Conservation (phyloP, 2,888 invertebrate genomes). For the Patella caerulea region DNA sequence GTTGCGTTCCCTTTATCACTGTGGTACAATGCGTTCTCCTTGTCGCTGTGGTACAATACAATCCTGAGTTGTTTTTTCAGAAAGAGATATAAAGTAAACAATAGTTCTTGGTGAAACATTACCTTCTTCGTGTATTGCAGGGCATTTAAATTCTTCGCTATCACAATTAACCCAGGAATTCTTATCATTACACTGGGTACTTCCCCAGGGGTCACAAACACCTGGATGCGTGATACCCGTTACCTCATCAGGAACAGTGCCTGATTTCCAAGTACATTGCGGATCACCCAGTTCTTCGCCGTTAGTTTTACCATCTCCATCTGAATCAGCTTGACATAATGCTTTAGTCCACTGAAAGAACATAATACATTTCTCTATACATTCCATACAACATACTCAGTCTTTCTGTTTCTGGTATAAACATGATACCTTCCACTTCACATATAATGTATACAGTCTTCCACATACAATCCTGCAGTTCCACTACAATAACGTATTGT, state of each 20-base stretch:
- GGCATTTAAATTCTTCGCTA: slow-evolving; percentile 22
- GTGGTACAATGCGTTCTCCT: too few species aligned
- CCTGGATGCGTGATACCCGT: slow-evolving; percentile 5
- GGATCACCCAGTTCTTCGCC: background rate
- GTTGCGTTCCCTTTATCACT: too few species aligned
- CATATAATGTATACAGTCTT: too few species aligned
- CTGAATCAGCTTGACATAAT: background rate
- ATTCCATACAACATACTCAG: too few species aligned
- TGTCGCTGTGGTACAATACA: too few species aligned
- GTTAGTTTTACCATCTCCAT: background rate
- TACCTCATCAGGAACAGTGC: background rate
- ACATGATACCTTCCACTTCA: too few species aligned
- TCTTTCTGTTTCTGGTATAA: too few species aligned
- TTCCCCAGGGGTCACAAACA: slow-evolving; percentile 30
- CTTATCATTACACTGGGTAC: slow-evolving; percentile 5
- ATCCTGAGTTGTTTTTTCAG: too few species aligned
- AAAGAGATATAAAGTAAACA: too few species aligned
- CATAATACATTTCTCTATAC: too few species aligned
- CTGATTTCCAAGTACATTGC: background rate
- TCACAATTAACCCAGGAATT: slow-evolving; percentile 15
- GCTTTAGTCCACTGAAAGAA: background rate
- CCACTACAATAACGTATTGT: too few species aligned
- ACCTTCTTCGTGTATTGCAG: slow-evolving; percentile 28
- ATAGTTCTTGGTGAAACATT: background rate
- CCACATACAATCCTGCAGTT: too few species aligned